Evolutionary conservation across 2,888 invertebrate genomes (phyloP), one percentile per base, ranked within the genome.

Genomic region (Ennomos fuscantarius): DNA sequence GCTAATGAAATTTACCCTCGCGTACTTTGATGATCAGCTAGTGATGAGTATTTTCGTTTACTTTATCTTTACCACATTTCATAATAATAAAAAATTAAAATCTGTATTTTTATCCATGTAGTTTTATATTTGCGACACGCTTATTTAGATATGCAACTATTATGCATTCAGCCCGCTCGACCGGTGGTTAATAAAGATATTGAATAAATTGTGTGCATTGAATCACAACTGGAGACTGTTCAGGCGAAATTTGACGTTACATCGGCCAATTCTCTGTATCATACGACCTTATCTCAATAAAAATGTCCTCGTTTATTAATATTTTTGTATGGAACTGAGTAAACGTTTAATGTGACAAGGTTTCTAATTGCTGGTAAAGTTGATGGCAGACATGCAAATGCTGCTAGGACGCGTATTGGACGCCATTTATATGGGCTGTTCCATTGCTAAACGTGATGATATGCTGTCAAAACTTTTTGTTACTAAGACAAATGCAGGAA

Each of bases 171-270:
- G 35, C 33, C 57, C 36, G 47, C 57, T 54, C 56, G 37, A 46
- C 48, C 36, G 53, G 64, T 48, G 39, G 48, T 40, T 68, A 69
- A 74, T 74, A 69, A 71, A 74, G 72, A 63, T 63, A 70, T 71
- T 55, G 62, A 62, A 68, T 67, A 66, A 66, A 50, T 61, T 46
- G 41, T 62, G 46, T 55, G 45, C 36, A 13, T 31, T 11, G 73
- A 73, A 74, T 74, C 63, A 66, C 59, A 74, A 74, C 35, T 9
- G 13, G 36, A 5, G 9, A 43, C 43, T 44, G 62, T 34, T 45
- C 42, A 51, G 12, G 46, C 37, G 32, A 56, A 33, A 15, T 33
- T 52, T 44, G 44, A 52, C 15, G 33, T 39, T 8, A 36, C 24
- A 24, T 9, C 33, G 10, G 32, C 34, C 45, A 49, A 13, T 8